Evolutionary conservation across 2,888 invertebrate species (phyloP).

Genomic region (Urechis unicinctus): DNA sequence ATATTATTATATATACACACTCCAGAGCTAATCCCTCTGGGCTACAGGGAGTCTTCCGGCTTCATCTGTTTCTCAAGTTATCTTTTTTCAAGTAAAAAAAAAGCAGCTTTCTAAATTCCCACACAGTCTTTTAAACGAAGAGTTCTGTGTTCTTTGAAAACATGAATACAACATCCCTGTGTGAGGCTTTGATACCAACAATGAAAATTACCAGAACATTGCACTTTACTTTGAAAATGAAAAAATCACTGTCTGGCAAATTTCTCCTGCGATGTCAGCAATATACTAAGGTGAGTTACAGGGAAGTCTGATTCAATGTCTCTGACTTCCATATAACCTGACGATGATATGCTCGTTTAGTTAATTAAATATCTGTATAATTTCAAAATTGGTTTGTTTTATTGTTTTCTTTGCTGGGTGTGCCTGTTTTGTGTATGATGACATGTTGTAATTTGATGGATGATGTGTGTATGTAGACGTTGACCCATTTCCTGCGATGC

Average conservation of each 20-base stretch:
- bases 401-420: no score
- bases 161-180: not conserved
- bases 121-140: not conserved
- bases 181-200: conserved; percentile 65
- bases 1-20: no score
- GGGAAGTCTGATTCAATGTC: not conserved
- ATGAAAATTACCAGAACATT: conserved; percentile 79
- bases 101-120: no score
- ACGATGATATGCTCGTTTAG: not conserved
- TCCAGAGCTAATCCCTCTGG: no score
- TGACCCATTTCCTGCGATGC: conserved; percentile 73
- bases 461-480: conserved; percentile 28
- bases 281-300: conserved; percentile 63
- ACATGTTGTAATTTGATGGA: not conserved
- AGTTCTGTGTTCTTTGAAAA: no score
- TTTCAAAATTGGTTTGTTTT: no score
- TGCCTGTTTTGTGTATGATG: no score
- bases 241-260: conserved; percentile 83
- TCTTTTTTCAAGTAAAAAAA: no score
- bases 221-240: conserved; percentile 89
- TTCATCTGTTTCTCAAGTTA: no score
- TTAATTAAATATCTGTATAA: not conserved
- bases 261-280: conserved; percentile 87
- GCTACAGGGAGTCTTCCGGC: no score
- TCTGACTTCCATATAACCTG: not conserved